Evolutionary conservation across 2,888 invertebrate species (phyloP).

Genomic region (Apodemia duryi): DNA sequence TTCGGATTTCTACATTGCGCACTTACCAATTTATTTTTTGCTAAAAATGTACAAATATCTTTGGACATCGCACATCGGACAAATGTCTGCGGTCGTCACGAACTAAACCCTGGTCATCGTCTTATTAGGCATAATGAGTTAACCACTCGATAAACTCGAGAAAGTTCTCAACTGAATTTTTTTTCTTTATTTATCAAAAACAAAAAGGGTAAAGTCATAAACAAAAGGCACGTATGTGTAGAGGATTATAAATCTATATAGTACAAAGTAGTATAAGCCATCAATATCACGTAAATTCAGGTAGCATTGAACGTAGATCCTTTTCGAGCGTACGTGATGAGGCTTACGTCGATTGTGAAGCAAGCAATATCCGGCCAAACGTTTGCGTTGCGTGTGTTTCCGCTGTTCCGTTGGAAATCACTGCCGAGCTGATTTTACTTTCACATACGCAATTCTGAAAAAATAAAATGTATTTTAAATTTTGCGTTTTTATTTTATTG

Average conservation of each 20-base stretch:
- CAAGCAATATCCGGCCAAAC: constrained; percentile 57
- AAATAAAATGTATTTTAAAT: too few species aligned
- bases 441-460: background rate
- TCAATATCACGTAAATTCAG: constrained; percentile 8
- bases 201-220: background rate
- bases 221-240: background rate
- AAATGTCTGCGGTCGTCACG: too few species aligned
- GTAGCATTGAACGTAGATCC: constrained; percentile 17
- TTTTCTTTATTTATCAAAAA: background rate
- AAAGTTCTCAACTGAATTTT: too few species aligned
- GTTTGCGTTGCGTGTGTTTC: constrained; percentile 45
- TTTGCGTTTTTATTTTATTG: too few species aligned
- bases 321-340: constrained; percentile 34
- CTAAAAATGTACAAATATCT: too few species aligned
- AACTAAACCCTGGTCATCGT: too few species aligned
- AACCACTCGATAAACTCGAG: too few species aligned
- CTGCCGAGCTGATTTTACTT: constrained; percentile 10
- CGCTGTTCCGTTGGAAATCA: constrained; percentile 31
- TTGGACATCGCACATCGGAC: too few species aligned
- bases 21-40: too few species aligned
- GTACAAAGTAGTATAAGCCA: background rate
- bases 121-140: too few species aligned
- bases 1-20: too few species aligned
- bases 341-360: constrained; percentile 36
- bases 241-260: background rate